These are phyloP conservation scores for Microcebus murinus DNA, from an alignment of 2,113 vertebrate species.

Conservation along the genomic window DNA sequence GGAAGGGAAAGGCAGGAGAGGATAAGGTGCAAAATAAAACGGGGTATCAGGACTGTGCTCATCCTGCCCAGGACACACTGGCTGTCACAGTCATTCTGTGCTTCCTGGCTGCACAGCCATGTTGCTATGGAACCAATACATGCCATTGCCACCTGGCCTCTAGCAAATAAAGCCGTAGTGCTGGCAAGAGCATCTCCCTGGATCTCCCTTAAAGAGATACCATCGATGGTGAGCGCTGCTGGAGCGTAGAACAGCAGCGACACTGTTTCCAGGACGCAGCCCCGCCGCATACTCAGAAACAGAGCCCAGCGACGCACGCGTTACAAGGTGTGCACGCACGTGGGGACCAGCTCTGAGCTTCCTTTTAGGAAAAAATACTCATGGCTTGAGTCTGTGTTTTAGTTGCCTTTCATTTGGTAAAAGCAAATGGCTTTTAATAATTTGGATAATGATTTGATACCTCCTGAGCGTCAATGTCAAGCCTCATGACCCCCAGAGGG, in stretches of 20 bases:
- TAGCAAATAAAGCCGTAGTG: constrained; percentile 32
- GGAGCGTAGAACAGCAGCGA: not conserved
- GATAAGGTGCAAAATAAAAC: not conserved
- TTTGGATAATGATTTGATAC: not conserved
- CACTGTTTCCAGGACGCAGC: not conserved
- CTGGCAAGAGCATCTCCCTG: not conserved
- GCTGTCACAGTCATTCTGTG: not conserved
- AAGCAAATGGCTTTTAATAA: not conserved
- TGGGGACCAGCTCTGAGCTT: not conserved
- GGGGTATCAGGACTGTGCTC: not conserved
- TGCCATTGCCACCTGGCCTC: constrained; percentile 39
- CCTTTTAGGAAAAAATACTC: not conserved
- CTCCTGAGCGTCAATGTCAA: not conserved
- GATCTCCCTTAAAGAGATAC: constrained; percentile 57
- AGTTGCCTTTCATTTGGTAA: not conserved
- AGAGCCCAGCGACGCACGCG: not conserved
- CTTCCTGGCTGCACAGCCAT: not conserved
- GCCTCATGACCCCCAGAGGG: not conserved
- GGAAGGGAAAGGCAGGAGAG: not conserved
- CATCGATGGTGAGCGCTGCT: rapidly evolving
- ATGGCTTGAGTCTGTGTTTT: not conserved
- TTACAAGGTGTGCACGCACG: rapidly evolving
- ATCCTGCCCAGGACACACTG: not conserved
- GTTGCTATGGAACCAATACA: constrained; percentile 61
- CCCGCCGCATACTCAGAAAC: not conserved